Base-by-base conservation (phyloP, 1,140 invertebrate genomes). In the Leptinotarsa defecta region DNA sequence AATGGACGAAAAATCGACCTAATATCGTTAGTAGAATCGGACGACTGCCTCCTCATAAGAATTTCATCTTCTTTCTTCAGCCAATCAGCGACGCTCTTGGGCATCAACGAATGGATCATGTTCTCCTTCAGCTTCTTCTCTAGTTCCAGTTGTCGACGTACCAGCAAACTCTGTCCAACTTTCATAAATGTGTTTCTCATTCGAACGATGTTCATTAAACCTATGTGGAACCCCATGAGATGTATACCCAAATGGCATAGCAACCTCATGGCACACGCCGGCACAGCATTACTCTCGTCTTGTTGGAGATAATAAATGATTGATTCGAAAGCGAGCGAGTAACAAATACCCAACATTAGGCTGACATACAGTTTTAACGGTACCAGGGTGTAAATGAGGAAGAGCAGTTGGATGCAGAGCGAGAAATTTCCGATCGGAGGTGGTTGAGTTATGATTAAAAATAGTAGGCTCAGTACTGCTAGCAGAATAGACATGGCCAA, bases 51-150 rank as follows among this genome's bases (percentile, higher is more conserved):
- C 52, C 81, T 78, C 6, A 78, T 80, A 65, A 84, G 82, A 62
- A 81, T 83, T 52, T 85, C 84, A 52, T 85, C 83, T 24, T 84
- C 82, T 48, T 81, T 79, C 89, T 97, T 92, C 15, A 97, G 86
- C 91, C 94, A 95, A 75, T 92, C 89, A 1, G 96, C 96, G 1
- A 98, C 94, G 83, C 94, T 94, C 2, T 94, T 94, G 13, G 96
- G 96, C 96, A 98, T 99, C 34, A 99, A 94, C 4, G 95, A 98
- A 84, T 96, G 94, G 82, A 98, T 98, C 96, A 98, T 98, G 85
- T 97, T 96, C 83, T 98, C 96, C 84, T 98, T 98, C 5, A 98
- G 87, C 79, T 95, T 93, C 79, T 97, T 98, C 84, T 99, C 97
- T 87, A 95, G 91, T 86, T 97, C 94, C 48, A 98, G 86, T 81